These are phyloP conservation scores for Pogonognathellus flavescens DNA, from an alignment of 1,140 invertebrate species.

Conservation along the genomic window DNA sequence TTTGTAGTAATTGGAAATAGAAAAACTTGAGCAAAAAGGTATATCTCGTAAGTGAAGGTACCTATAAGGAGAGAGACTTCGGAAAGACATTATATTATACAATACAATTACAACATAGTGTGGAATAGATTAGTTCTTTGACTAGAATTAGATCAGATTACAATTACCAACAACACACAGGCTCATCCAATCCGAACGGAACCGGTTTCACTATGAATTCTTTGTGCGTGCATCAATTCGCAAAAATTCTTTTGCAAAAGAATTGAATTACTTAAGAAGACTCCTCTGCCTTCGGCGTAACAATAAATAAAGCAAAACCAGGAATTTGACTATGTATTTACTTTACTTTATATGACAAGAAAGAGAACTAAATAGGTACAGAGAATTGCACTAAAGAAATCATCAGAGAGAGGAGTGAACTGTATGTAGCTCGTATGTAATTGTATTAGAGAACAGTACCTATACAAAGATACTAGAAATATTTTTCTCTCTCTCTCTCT, in stretches of 20 bases:
- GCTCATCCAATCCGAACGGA: slow-evolving; percentile 39
- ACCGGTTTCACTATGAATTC: slow-evolving; percentile 26
- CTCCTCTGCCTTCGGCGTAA: too few species aligned
- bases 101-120: background rate
- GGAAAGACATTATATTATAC: background rate
- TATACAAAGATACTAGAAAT: background rate
- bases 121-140: slow-evolving; percentile 15
- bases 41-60: too few species aligned
- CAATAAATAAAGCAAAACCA: too few species aligned
- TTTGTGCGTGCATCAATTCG: slow-evolving; percentile 40
- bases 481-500: background rate
- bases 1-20: too few species aligned
- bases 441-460: too few species aligned
- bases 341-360: too few species aligned
- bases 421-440: background rate
- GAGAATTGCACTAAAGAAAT: background rate
- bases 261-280: slow-evolving; percentile 20
- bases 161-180: slow-evolving; percentile 42
- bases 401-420: background rate
- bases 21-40: too few species aligned
- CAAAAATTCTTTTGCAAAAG: slow-evolving; percentile 23
- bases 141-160: slow-evolving; percentile 45
- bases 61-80: background rate
- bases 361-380: too few species aligned
- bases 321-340: too few species aligned